Evolutionary conservation across 2,888 invertebrate genomes (phyloP).

Genomic region (Stenichneumon culpator): DNA sequence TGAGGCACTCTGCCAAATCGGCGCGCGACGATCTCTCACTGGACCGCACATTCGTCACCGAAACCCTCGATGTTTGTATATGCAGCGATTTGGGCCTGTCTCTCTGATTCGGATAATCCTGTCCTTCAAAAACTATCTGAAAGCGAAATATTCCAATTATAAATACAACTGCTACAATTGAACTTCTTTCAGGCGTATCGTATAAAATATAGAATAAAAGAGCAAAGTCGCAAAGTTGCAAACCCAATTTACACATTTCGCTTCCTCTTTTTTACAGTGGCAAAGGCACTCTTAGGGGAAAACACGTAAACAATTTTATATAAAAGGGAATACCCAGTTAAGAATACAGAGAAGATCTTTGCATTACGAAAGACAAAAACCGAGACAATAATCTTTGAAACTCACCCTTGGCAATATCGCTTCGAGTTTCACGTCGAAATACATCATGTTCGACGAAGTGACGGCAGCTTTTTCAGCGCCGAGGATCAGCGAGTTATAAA

Average conservation of each 20-base stretch:
- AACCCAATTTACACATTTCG: background rate
- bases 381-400: conserved; percentile 54
- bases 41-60: conserved; percentile 90
- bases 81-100: conserved; percentile 96
- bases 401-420: conserved; percentile 96
- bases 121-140: conserved; percentile 92
- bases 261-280: background rate
- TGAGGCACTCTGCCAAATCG: conserved; percentile 92
- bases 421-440: conserved; percentile 95
- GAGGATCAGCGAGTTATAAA: conserved; percentile 90
- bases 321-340: background rate
- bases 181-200: background rate
- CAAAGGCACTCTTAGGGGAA: too few relatives aligned
- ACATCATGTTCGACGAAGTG: conserved; percentile 85
- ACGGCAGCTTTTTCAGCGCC: conserved; percentile 83
- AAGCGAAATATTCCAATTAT: conserved; percentile 72
- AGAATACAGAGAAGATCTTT: background rate
- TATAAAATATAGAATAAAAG: background rate
- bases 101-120: conserved; percentile 92
- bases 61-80: conserved; percentile 92
- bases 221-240: conserved; percentile 34
- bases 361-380: background rate
- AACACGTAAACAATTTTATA: background rate
- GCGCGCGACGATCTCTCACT: conserved; percentile 90
- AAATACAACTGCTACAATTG: background rate